A percentile compares a stretch with the other conserved stretches of the same genome.
Evolutionary conservation across 2,113 vertebrate species (phyloP).

Genomic region (Elgaria multicarinata): DNA sequence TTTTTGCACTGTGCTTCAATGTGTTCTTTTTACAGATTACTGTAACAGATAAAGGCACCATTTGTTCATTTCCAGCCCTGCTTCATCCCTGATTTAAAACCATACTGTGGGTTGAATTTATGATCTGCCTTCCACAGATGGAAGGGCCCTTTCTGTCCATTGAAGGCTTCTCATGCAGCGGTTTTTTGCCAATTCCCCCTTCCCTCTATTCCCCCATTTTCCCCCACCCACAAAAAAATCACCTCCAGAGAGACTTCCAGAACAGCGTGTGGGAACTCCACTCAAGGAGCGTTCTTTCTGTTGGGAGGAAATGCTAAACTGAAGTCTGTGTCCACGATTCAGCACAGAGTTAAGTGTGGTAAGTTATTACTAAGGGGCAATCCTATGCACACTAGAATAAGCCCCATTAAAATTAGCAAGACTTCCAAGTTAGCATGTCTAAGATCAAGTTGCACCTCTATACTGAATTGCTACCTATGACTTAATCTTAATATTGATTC

Average conservation of each 20-base stretch:
- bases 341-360: not conserved
- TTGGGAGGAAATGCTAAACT: not conserved
- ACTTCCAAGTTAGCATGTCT: not conserved
- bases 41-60: not conserved
- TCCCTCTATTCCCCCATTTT: not conserved
- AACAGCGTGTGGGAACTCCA: not conserved
- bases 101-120: not conserved
- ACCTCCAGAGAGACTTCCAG: not conserved
- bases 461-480: not conserved
- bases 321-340: not conserved
- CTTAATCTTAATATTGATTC: constrained; percentile 68
- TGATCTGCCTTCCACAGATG: not conserved
- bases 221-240: no score
- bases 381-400: not conserved
- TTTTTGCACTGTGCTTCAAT: not conserved
- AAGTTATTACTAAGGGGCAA: no score
- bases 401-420: not conserved
- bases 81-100: not conserved
- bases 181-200: no score
- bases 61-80: not conserved
- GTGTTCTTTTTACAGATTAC: not conserved
- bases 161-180: not conserved
- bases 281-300: no score
- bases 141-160: not conserved
- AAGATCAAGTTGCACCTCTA: not conserved